Conservation (phyloP, 2,888 invertebrate species). For the Bruchidius siliquastri region DNA sequence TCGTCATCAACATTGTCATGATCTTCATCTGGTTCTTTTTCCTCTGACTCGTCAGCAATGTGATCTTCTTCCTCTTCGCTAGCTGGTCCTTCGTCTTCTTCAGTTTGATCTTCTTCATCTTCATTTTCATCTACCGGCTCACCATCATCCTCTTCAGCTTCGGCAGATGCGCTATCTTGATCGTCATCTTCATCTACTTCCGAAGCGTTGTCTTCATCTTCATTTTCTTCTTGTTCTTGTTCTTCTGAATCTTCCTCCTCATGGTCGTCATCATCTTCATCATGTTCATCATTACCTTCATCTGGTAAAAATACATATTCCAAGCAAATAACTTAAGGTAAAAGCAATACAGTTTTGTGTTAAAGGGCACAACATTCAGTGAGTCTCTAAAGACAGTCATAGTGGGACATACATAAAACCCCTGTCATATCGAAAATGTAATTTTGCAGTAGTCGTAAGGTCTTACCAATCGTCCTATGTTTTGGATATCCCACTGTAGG, state of each 20-base stretch:
- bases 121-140: slow-evolving; percentile 30
- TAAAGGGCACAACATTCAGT: no score
- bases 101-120: slow-evolving; percentile 17
- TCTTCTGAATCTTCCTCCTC: slow-evolving; percentile 52
- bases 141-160: slow-evolving; percentile 30
- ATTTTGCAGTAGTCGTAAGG: no score
- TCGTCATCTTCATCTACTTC: slow-evolving; percentile 21
- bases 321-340: no score
- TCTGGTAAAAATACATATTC: no score
- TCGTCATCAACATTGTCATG: not conserved
- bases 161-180: slow-evolving; percentile 26
- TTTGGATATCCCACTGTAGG: no score
- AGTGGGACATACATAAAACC: no score
- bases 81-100: slow-evolving; percentile 13
- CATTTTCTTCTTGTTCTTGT: slow-evolving; percentile 42
- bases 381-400: no score
- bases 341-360: no score
- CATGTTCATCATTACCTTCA: slow-evolving; percentile 29
- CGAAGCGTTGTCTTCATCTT: slow-evolving; percentile 25
- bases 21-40: slow-evolving; percentile 21
- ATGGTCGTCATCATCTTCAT: slow-evolving; percentile 39
- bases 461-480: no score
- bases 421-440: no score
- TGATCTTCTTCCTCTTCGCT: slow-evolving; percentile 23
- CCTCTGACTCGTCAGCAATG: slow-evolving; percentile 11